These are phyloP conservation scores for Tholera decimalis DNA, from an alignment of 2,888 invertebrate species.

Conservation along the genomic window DNA sequence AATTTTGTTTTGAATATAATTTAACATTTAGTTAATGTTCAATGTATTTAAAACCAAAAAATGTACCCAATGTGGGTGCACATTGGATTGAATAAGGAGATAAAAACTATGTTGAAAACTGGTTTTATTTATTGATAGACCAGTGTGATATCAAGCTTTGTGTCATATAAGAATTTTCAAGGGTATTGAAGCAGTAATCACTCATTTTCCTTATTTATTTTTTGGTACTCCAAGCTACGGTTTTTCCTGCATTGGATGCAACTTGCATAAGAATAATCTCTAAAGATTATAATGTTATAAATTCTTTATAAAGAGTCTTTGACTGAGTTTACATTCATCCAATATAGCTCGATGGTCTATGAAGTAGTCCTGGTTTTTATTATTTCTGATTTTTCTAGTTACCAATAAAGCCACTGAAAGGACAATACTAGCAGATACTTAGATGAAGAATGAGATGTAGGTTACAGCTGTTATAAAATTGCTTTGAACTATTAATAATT, in stretches of 20 bases:
- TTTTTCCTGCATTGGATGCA: background rate
- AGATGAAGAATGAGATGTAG: too few relatives aligned
- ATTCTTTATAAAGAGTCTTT: too few relatives aligned
- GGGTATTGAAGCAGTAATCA: slow-evolving; percentile 23
- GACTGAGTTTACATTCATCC: background rate
- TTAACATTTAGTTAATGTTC: too few relatives aligned
- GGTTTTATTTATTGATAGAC: slow-evolving; percentile 28
- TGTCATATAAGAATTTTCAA: slow-evolving; percentile 19
- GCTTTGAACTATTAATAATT: background rate
- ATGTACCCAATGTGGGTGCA: background rate
- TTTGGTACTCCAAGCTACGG: background rate
- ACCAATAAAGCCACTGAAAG: background rate
- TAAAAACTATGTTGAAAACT: too few relatives aligned
- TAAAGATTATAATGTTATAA: too few relatives aligned
- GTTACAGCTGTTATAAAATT: background rate
- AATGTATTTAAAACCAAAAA: background rate
- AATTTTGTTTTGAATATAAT: too few relatives aligned
- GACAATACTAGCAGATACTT: too few relatives aligned
- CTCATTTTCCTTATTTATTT: slow-evolving; percentile 27
- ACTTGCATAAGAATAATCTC: too few relatives aligned
- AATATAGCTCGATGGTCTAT: background rate
- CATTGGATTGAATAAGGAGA: too few relatives aligned
- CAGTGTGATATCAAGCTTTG: background rate
- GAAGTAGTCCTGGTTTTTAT: background rate
- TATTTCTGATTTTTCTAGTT: background rate